Evolutionary conservation across 2,797 vertebrate species (phyloP).

Genomic region (Tokudaia tokunoshimensis): DNA sequence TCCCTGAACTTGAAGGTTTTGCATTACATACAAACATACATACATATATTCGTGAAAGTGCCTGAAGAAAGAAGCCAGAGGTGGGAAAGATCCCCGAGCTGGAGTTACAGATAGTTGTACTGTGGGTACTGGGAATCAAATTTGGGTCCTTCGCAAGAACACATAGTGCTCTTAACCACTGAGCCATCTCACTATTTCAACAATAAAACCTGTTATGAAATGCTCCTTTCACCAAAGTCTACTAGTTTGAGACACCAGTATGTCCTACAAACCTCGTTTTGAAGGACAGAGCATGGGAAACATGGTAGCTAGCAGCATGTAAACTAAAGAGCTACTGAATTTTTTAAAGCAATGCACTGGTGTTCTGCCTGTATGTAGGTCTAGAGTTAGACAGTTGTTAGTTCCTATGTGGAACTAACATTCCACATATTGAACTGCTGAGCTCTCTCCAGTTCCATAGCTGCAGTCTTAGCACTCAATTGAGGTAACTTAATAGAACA

Average conservation of each 20-base stretch:
- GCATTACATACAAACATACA: not conserved
- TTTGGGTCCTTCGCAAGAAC: not conserved
- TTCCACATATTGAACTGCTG: not conserved
- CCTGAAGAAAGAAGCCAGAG: not conserved
- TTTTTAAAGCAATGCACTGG: not conserved
- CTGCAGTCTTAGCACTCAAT: not conserved
- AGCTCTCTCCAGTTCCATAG: not conserved
- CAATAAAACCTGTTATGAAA: conserved; percentile 36
- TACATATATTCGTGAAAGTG: not conserved
- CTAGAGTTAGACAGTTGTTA: not conserved
- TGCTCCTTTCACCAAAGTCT: conserved; percentile 27
- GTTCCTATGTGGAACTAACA: too few species aligned
- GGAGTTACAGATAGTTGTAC: not conserved
- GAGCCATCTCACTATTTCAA: not conserved
- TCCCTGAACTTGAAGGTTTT: conserved; percentile 27
- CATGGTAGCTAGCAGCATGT: conserved; percentile 10
- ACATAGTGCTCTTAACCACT: not conserved
- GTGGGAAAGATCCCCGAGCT: not conserved
- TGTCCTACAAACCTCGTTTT: not conserved
- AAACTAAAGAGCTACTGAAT: not conserved
- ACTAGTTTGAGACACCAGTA: conserved; percentile 43
- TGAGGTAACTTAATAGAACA: conserved; percentile 39
- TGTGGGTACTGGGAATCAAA: too few species aligned
- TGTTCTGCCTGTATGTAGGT: not conserved
- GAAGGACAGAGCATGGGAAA: not conserved